Conservation (phyloP, 2,113 vertebrate species). For the Vidua macroura region DNA sequence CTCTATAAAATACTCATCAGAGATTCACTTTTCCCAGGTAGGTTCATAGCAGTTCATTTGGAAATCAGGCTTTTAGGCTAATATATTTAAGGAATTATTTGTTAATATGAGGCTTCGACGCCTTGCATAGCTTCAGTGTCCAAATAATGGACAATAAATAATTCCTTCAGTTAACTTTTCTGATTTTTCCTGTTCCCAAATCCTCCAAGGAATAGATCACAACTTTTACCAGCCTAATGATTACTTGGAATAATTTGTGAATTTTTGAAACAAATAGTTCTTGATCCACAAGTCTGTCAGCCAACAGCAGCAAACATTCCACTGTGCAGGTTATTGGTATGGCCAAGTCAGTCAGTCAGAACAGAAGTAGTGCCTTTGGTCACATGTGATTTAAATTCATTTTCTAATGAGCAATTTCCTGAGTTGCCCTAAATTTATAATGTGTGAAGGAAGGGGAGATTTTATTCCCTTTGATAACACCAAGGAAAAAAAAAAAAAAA, state of each 20-base stretch:
- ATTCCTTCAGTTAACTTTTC: neutral
- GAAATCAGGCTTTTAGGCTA: neutral
- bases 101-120: neutral
- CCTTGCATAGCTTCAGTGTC: neutral
- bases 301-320: neutral
- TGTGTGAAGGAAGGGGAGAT: neutral
- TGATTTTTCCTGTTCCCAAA: neutral
- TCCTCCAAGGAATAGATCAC: neutral
- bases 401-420: constrained; percentile 50
- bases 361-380: neutral
- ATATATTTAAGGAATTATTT: neutral
- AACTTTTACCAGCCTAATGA: neutral
- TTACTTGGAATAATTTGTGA: neutral
- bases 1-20: neutral
- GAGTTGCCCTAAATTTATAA: constrained; percentile 27
- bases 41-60: neutral
- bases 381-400: constrained; percentile 46
- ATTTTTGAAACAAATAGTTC: neutral
- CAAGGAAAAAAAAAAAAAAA: fast-evolving
- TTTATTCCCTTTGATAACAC: constrained; percentile 22
- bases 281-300: neutral
- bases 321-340: neutral
- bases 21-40: constrained; percentile 4
- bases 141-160: neutral
- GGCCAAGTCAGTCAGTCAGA: neutral